Percentiles rank a stretch among this genome's conserved stretches.
Evolutionary conservation across 2,797 vertebrate genomes (phyloP).

Genomic region (Anguilla anguilla): DNA sequence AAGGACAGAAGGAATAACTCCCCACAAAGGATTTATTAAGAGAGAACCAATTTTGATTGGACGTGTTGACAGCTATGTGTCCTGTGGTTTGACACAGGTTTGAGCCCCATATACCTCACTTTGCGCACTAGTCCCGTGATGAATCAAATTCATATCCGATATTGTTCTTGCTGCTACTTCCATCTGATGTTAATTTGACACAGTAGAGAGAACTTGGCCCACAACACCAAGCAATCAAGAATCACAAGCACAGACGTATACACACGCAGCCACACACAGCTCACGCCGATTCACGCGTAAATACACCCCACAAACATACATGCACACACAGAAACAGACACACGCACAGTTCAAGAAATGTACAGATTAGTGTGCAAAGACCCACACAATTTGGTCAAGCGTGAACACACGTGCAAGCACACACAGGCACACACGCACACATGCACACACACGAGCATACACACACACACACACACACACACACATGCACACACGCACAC

Average conservation of each 20-base stretch:
- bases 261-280: constrained; percentile 24
- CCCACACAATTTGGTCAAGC: constrained; percentile 10
- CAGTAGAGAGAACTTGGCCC: constrained; percentile 62
- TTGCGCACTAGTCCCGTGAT: constrained; percentile 46
- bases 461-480: constrained; percentile 38
- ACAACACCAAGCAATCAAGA: constrained; percentile 45
- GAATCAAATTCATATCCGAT: constrained; percentile 66
- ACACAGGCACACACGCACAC: constrained; percentile 37
- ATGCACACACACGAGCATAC: constrained; percentile 20
- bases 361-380: constrained; percentile 9
- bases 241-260: background rate
- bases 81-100: constrained; percentile 40
- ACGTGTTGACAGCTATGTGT: constrained; percentile 71
- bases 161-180: constrained; percentile 62
- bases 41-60: constrained; percentile 40
- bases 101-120: constrained; percentile 17
- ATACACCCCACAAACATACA: constrained; percentile 22
- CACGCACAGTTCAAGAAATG: constrained; percentile 11
- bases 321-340: constrained; percentile 24
- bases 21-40: background rate
- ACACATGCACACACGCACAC: constrained; percentile 16
- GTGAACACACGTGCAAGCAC: constrained; percentile 35
- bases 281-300: constrained; percentile 28
- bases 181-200: constrained; percentile 72
- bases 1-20: background rate